phyloP scores from a whole-genome alignment of 2,888 invertebrate genomes.

The Cyclophora punctaria region DNA sequence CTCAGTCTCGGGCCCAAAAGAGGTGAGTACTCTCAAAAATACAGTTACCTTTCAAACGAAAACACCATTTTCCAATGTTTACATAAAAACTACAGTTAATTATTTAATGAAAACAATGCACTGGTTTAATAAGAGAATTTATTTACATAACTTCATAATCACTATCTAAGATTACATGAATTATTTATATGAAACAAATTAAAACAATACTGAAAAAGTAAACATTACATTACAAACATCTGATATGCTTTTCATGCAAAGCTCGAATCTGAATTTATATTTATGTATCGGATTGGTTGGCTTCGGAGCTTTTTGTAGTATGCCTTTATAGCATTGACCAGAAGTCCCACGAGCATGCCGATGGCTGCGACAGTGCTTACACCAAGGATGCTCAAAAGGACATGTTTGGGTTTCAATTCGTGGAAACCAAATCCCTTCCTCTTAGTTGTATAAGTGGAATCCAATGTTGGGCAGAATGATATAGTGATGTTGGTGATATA shows the following conservation, averaged over 20 bases:
- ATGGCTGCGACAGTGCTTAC: slow-evolving; percentile 50
- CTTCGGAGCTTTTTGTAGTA: slow-evolving; percentile 47
- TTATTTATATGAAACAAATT: slow-evolving; percentile 12
- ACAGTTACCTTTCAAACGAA: background rate
- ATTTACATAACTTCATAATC: slow-evolving; percentile 26
- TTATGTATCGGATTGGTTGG: slow-evolving; percentile 56
- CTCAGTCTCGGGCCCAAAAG: slow-evolving; percentile 77
- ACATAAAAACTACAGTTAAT: slow-evolving; percentile 3
- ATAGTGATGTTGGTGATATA: slow-evolving; percentile 57
- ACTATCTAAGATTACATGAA: slow-evolving; percentile 22
- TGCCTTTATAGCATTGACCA: slow-evolving; percentile 49
- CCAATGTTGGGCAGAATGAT: slow-evolving; percentile 56
- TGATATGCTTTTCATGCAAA: slow-evolving; percentile 39
- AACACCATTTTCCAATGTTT: slow-evolving; percentile 1
- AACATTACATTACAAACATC: slow-evolving; percentile 2
- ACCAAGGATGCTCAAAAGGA: slow-evolving; percentile 62
- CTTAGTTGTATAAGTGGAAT: slow-evolving; percentile 39
- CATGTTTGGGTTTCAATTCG: slow-evolving; percentile 55
- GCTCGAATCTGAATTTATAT: slow-evolving; percentile 48
- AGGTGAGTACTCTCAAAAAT: slow-evolving; percentile 66
- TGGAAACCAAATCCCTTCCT: slow-evolving; percentile 40
- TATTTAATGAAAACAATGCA: slow-evolving; percentile 5
- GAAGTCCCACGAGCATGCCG: slow-evolving; percentile 55
- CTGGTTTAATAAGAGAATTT: slow-evolving; percentile 8
- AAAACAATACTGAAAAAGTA: slow-evolving; percentile 12